phyloP scores from a whole-genome alignment of 1,140 invertebrate genomes.

The Diachasmimorpha longicaudata region DNA sequence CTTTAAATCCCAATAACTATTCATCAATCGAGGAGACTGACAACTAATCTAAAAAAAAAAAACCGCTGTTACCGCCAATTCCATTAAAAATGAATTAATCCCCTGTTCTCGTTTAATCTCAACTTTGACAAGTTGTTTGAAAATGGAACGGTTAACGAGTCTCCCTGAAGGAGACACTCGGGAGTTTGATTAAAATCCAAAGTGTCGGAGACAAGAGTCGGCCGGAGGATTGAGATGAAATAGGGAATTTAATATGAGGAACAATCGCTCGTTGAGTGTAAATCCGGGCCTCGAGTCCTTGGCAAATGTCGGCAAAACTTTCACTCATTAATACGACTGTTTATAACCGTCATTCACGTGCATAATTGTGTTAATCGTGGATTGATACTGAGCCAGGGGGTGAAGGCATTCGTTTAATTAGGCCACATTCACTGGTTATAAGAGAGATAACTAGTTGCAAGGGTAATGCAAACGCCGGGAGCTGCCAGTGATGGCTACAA shows the following conservation, averaged over 20 bases:
- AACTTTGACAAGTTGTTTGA: slow-evolving; percentile 2
- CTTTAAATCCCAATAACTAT: background rate
- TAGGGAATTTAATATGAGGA: background rate
- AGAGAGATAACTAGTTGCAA: background rate
- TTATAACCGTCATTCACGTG: background rate
- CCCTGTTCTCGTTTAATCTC: background rate
- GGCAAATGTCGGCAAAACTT: background rate
- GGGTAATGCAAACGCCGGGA: background rate
- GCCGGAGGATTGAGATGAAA: background rate
- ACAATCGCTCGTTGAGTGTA: background rate
- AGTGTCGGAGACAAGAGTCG: background rate
- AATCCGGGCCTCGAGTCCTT: background rate
- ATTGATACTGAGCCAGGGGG: background rate
- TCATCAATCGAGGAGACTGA: background rate
- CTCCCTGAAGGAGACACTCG: background rate
- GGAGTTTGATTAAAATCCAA: slow-evolving; percentile 8
- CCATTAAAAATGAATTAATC: background rate
- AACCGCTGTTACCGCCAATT: background rate
- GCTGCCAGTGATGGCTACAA: background rate
- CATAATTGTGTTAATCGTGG: background rate
- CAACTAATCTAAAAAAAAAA: background rate
- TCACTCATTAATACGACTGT: background rate
- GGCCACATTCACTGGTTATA: background rate
- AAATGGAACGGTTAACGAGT: background rate
- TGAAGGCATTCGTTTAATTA: background rate